Base-by-base conservation (phyloP, 2,113 vertebrate species). In the Oceanodroma tethys region DNA sequence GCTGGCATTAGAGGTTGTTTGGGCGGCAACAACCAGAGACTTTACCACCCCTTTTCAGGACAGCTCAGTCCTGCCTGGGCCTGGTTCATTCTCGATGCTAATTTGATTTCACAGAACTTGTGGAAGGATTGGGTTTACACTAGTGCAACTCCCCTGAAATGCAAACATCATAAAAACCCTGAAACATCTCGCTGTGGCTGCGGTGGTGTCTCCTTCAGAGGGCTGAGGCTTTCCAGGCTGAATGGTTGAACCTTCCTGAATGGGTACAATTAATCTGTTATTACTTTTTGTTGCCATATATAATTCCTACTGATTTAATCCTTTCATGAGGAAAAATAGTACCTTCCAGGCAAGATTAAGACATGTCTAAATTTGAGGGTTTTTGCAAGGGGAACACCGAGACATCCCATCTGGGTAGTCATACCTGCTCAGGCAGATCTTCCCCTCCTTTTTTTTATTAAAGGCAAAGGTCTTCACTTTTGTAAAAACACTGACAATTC, bases 271-370 rank as follows among this genome's bases (percentile, higher is more conserved):
- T 16, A 10, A 26, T 10, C 53, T 26, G 40, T 13, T 6, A 3
- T 2, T n/a, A 7, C 38, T 38, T 45, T 6, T 50, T 59, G 27
- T 43, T 65, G 22, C 43, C 12, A 0, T 11, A 0, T 2, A 2
- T 13, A 52, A 26, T 70, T 78, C 50, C 45, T 56, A 2, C 22
- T 5, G 13, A 18, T 48, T 47, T 42, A 47, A 0, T 84, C n/a
- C 23, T 47, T 12, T 66, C 40, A 2, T 1, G 21, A 23, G n/a
- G 56, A 25, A 34, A 73, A 75, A 30, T 11, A 27, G 19, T 55
- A n/a, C 27, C 4, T 5, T 45, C 43, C 63, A 48, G 75, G 62
- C 47, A 25, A 23, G 73, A 40, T 21, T 4, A 22, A 42, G 53
- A 19, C 11, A 0, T 8, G 47, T 52, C 48, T 76, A 43, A 63